Conservation (phyloP, 2,113 vertebrate genomes). For the Tonatia bakeri region DNA sequence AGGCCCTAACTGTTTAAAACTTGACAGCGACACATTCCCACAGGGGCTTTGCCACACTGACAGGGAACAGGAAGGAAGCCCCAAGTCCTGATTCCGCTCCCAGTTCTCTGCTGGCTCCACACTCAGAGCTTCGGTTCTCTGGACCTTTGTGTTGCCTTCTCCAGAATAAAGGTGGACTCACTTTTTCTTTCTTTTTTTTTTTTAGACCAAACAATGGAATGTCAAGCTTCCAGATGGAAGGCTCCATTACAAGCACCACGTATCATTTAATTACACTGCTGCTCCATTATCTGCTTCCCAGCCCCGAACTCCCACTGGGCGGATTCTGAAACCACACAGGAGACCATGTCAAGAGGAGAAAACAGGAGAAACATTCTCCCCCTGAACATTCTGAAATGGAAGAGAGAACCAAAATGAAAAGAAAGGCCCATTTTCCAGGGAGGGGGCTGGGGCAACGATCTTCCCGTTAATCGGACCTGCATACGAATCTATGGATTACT, state of each 20-base stretch:
- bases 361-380: conserved; percentile 73
- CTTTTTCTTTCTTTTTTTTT: background rate
- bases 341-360: conserved; percentile 65
- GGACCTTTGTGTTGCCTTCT: background rate
- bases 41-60: background rate
- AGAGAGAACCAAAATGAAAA: conserved; percentile 38
- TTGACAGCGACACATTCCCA: background rate
- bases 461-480: conserved; percentile 34
- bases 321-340: conserved; percentile 55
- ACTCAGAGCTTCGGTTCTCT: background rate
- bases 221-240: conserved; percentile 57
- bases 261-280: conserved; percentile 53
- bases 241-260: conserved; percentile 56
- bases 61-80: background rate
- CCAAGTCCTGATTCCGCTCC: background rate
- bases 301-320: conserved; percentile 66
- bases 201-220: conserved; percentile 19
- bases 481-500: conserved; percentile 69
- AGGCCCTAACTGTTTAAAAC: background rate
- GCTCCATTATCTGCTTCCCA: conserved; percentile 57
- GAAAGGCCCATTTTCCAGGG: conserved; percentile 66
- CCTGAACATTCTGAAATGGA: conserved; percentile 61
- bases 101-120: background rate
- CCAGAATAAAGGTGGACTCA: conserved; percentile 10
- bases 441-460: conserved; percentile 35